Evolutionary conservation across 1,140 invertebrate genomes (phyloP), one percentile per base, ranked within the genome.

Genomic region (Bilobella aurantiaca): DNA sequence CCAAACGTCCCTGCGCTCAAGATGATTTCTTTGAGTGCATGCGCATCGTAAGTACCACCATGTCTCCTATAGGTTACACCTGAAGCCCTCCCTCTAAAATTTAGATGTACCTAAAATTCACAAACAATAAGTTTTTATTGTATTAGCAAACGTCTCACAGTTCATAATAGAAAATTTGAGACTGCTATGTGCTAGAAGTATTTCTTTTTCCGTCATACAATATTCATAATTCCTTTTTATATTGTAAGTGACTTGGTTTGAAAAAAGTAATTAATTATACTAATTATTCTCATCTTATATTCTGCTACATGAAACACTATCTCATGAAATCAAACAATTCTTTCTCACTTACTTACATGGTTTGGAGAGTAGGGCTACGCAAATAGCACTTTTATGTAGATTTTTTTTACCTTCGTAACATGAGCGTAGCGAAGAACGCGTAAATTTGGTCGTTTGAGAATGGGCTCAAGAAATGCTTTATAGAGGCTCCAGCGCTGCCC

Each of bases 401-500:
- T 53, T 14, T 63, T 18, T 49, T 49, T 8, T 16, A 56, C 28
- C 62, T 47, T 63, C 12, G 42, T 63, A 21, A n/a, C 31, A 53
- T 83, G 80, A 29, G 82, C 81, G 0, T 77, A 73, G 73, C 86
- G 87, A 14, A 80, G 80, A 1, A 89, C 75, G 47, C 85, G 81
- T 1, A 89, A 76, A 75, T 89, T 89, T n/a, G 74, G 76, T 42
- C 87, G 79, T 49, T 78, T 75, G 28, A 79, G 81, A 0, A 83
- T 78, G 0, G 85, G 86, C 73, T 86, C 83, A 5, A 90, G 76
- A 73, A 89, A 90, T n/a, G 25, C 31, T 56, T 63, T n/a, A 18
- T 53, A 63, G 8, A 27, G 12, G 3, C 25, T 23, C 37, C 25
- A 37, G 12, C 29, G 32, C 29, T 37, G 2, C 12, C 32, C 30